Base-by-base conservation (phyloP, 2,113 vertebrate species). In the Gobius niger region DNA sequence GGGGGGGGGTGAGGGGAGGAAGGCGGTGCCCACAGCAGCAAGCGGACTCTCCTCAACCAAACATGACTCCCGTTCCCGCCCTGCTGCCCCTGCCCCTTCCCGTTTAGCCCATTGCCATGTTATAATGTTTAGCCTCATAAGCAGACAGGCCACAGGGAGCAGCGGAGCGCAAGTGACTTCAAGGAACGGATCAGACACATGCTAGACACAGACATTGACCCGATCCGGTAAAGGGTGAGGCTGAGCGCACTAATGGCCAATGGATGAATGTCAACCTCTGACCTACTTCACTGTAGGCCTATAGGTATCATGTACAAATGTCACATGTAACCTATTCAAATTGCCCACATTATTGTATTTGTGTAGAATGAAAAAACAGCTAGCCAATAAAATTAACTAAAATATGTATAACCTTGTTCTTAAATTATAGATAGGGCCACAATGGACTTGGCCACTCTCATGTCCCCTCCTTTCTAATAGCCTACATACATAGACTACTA, bases 1-100 rank as follows among this genome's bases (percentile, higher is more conserved):
- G 62, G 18, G 6, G 63, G 53, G 24, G 8, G 9, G 9, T 16
- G 34, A 24, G 77, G 68, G 61, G 34, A 75, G 78, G 88, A 88
- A 91, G 92, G 92, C 91, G 92, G 91, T 87, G 92, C 85, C 84
- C 88, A 67, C 73, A 54, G 70, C 85, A 71, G 87, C 76, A 59
- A 65, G 75, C n/a, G 73, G 66, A 80, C 76, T 85, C 86, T 91
- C 86, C 90, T 85, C 73, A 72, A 67, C 75, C 54, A 57, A 65
- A 82, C 16, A 72, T 68, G 71, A 67, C 82, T 74, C 70, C 66
- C 68, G 19, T 82, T 72, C 67, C 78, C 65, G 52, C 11, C 53
- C 74, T 47, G 65, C 87, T 77, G 68, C 64, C 70, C 85, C 72
- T 68, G 75, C 65, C 50, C 9, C 53, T 60, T 60, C 57, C 57